These are phyloP conservation scores for Syngnathus scovelli DNA, from an alignment of 2,113 vertebrate genomes.

Conservation along the genomic window DNA sequence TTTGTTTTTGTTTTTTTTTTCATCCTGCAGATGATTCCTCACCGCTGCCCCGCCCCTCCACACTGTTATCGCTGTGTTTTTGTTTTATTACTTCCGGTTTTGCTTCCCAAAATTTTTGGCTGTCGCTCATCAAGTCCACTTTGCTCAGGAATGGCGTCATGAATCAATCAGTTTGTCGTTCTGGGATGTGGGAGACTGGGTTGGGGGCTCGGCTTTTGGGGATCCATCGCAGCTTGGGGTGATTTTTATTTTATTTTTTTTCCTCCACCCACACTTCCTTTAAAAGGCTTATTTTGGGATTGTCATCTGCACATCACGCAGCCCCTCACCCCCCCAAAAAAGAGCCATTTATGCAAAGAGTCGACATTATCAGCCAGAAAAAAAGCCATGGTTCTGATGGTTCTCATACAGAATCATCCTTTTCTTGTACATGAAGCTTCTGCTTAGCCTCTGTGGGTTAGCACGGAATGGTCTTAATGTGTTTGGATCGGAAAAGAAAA, in stretches of 20 bases:
- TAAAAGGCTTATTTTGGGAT: not conserved
- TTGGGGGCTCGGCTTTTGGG: not conserved
- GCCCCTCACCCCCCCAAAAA: not conserved
- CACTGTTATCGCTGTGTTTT: slow-evolving; percentile 23
- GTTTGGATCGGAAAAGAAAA: not conserved
- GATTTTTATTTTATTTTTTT: slow-evolving; percentile 14
- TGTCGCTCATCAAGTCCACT: slow-evolving; percentile 58
- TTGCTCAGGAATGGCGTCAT: slow-evolving; percentile 68
- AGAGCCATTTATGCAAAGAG: not conserved
- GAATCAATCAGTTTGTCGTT: slow-evolving; percentile 53
- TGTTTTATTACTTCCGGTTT: not conserved
- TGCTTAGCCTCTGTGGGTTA: not conserved
- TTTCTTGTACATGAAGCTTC: not conserved
- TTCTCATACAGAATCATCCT: not conserved
- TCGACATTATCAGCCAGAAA: not conserved
- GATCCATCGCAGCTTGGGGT: not conserved
- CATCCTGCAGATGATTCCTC: slow-evolving; percentile 38
- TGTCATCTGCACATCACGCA: not conserved
- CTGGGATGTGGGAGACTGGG: slow-evolving; percentile 4
- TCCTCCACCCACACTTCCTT: not conserved
- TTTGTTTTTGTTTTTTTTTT: not conserved
- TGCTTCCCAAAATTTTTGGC: slow-evolving; percentile 50
- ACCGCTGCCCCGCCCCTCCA: slow-evolving; percentile 47
- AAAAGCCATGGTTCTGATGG: not conserved
- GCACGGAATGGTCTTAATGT: not conserved